Evolutionary conservation across 2,888 invertebrate genomes (phyloP), one percentile per base, ranked within the genome.

Genomic region (Eretmocerus hayati): DNA sequence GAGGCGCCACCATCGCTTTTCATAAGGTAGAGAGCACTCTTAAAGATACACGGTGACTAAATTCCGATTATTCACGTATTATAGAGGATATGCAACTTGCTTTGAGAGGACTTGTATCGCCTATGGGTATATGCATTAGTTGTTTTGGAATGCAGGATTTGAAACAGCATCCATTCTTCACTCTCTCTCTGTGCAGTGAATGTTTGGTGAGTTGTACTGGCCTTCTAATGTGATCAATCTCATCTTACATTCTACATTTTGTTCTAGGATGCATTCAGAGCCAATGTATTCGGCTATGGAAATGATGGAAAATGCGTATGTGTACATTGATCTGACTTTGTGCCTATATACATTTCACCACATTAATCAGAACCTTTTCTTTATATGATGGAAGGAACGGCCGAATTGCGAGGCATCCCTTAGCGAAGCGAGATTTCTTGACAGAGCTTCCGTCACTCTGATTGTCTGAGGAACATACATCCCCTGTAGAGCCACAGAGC

Each of bases 271-370:
- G 56, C 54, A n/a, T 54, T 59, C 26, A 57, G 62, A 48, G 62
- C 65, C 2, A 64, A 63, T 26, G 59, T 68, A 46, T 68, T 65
- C 52, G 61, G 65, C 6, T 65, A 62, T 26, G 70, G 68, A n/a
- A 64, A 65, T 15, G 71, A 71, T 54, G 64, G 62, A 11, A 68
- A 69, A 56, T 65, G 66, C 54, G 71, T 71, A 60, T 62, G 64
- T 63, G 53, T 48, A 48, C n/a, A n/a, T n/a, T n/a, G n/a, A n/a
- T n/a, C n/a, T n/a, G n/a, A n/a, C n/a, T n/a, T n/a, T n/a, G n/a
- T n/a, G n/a, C n/a, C n/a, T n/a, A n/a, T n/a, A n/a, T n/a, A n/a
- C n/a, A n/a, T n/a, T n/a, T n/a, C n/a, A n/a, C n/a, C n/a, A n/a
- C n/a, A n/a, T n/a, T n/a, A n/a, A n/a, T n/a, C n/a, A n/a, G n/a